Conservation (phyloP, 2,113 vertebrate genomes). For the Grantiella picta region DNA sequence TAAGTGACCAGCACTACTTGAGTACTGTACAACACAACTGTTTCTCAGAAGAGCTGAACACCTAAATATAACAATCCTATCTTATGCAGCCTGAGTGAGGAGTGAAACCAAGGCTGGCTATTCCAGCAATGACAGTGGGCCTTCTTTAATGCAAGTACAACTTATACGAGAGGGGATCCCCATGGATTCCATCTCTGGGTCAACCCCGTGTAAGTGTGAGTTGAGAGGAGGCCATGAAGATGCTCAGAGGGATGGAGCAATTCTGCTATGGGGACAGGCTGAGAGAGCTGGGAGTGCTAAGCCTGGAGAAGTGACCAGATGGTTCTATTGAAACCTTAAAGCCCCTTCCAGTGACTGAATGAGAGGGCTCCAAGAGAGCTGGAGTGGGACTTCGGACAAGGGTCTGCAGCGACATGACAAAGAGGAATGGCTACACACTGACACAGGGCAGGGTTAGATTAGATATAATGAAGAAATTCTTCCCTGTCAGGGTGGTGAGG, state of each 20-base stretch:
- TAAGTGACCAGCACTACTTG: background rate
- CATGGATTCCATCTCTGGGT: background rate
- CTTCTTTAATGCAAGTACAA: background rate
- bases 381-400: background rate
- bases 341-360: background rate
- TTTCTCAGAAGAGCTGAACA: background rate
- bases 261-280: background rate
- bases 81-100: background rate
- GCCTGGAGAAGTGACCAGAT: background rate
- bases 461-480: background rate
- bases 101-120: background rate
- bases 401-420: background rate
- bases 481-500: background rate
- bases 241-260: background rate
- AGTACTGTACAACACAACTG: background rate
- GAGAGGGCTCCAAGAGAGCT: background rate
- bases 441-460: background rate
- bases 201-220: rapidly evolving
- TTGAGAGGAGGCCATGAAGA: background rate
- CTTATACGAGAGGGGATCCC: background rate
- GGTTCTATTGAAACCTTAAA: background rate
- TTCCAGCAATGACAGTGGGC: background rate
- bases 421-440: background rate
- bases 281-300: background rate
- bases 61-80: background rate